Conservation (phyloP, 2,797 vertebrate genomes). For the Aeoliscus strigatus region DNA sequence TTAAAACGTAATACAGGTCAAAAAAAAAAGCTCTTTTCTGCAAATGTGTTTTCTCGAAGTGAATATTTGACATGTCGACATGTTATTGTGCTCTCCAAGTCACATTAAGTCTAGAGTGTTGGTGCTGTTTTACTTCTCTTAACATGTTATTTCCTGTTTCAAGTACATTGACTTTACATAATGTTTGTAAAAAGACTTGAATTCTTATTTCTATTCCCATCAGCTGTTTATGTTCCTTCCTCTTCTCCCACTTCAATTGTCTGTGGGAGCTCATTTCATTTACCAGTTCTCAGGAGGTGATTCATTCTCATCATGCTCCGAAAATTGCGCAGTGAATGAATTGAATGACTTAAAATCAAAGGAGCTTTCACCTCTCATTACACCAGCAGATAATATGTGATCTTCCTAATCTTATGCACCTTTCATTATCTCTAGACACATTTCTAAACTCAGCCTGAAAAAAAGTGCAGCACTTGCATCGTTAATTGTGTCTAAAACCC, state of each 20-base stretch:
- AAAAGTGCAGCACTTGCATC: constrained; percentile 25
- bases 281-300: constrained; percentile 17
- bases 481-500: constrained; percentile 36
- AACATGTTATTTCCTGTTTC: no score
- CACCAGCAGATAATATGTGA: constrained; percentile 39
- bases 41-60: no score
- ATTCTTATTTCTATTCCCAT: constrained; percentile 10
- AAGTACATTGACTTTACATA: no score
- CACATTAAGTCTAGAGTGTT: no score
- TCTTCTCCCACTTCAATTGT: background rate
- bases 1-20: no score
- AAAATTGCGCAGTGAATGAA: constrained; percentile 37
- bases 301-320: constrained; percentile 10
- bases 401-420: constrained; percentile 38
- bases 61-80: no score
- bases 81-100: no score
- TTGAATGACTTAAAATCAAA: constrained; percentile 23
- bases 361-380: constrained; percentile 41
- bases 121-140: no score
- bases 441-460: constrained; percentile 46
- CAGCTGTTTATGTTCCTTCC: constrained; percentile 2
- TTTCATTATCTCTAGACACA: constrained; percentile 47
- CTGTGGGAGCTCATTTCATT: constrained; percentile 10
- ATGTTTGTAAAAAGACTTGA: constrained; percentile 1
- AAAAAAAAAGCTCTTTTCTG: no score